Percentiles rank a stretch among this genome's conserved stretches.
phyloP scores from a whole-genome alignment of 2,113 vertebrate genomes.

The Lophius piscatorius region DNA sequence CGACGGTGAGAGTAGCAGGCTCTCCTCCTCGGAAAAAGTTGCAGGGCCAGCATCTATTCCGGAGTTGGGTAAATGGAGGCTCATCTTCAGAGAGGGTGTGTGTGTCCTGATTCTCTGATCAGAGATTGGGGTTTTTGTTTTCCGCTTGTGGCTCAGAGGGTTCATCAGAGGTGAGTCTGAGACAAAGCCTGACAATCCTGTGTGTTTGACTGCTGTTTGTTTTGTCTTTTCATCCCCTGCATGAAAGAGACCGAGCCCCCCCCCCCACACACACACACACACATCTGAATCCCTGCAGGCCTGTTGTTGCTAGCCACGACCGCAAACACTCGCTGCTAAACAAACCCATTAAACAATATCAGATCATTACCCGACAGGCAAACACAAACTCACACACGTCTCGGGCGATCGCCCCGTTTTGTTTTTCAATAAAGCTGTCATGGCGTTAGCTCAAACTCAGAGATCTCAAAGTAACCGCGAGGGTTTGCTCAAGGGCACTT shows the following conservation, averaged over 20 bases:
- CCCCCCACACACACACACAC: too few relatives aligned
- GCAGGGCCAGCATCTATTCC: constrained; percentile 12
- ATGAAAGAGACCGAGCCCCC: constrained; percentile 38
- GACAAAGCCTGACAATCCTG: too few relatives aligned
- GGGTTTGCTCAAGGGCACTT: too few relatives aligned
- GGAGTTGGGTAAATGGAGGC: too few relatives aligned
- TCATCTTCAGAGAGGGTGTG: constrained; percentile 13
- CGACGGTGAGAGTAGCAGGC: constrained; percentile 33
- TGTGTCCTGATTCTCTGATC: too few relatives aligned
- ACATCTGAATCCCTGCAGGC: constrained; percentile 45
- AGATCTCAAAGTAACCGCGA: too few relatives aligned
- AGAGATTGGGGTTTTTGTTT: too few relatives aligned
- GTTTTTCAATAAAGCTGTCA: constrained; percentile 42
- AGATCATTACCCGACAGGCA: constrained; percentile 32
- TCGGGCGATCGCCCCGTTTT: constrained; percentile 14
- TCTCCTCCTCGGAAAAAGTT: constrained; percentile 6
- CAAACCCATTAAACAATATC: constrained; percentile 44
- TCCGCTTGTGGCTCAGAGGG: too few relatives aligned
- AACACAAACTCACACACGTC: not conserved
- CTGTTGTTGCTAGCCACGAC: constrained; percentile 46
- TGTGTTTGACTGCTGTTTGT: too few relatives aligned
- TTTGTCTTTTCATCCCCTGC: constrained; percentile 15
- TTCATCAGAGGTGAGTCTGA: too few relatives aligned
- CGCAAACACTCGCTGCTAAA: constrained; percentile 21
- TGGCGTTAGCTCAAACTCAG: too few relatives aligned